Evolutionary conservation across 2,113 vertebrate genomes (phyloP).

Genomic region (Pachycephala philippinensis): DNA sequence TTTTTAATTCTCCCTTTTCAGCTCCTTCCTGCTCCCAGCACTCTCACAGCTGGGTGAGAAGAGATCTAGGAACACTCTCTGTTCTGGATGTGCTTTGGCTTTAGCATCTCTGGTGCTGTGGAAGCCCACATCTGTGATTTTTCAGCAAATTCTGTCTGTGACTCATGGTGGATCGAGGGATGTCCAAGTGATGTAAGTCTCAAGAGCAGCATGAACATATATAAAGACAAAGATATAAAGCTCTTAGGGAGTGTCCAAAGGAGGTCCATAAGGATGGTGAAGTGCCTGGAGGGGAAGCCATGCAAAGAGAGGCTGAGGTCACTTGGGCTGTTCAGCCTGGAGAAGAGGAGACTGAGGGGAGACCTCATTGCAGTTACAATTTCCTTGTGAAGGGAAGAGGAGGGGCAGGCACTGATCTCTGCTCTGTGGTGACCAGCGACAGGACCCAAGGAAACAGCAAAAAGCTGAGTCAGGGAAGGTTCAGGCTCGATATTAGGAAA

Average conservation of each 20-base stretch:
- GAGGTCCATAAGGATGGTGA: background rate
- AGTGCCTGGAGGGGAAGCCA: background rate
- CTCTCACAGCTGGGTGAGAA: background rate
- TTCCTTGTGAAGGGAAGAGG: fast-evolving
- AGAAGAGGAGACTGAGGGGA: background rate
- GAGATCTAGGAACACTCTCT: background rate
- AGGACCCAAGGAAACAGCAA: fast-evolving
- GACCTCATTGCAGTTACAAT: fast-evolving
- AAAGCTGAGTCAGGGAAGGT: background rate
- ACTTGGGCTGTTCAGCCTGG: background rate
- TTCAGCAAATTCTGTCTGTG: background rate
- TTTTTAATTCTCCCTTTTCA: background rate
- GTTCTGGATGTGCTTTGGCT: background rate
- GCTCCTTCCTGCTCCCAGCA: background rate
- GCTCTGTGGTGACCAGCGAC: background rate
- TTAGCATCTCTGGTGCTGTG: background rate
- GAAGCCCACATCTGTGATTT: background rate
- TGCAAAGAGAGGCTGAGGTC: background rate
- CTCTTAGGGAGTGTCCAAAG: background rate
- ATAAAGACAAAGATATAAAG: background rate
- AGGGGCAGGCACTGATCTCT: background rate
- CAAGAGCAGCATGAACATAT: fast-evolving
- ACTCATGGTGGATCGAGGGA: fast-evolving
- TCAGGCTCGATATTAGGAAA: background rate
- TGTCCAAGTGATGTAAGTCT: background rate